Evolutionary conservation across 2,888 invertebrate species (phyloP).

Genomic region (Pristionchus mayeri): DNA sequence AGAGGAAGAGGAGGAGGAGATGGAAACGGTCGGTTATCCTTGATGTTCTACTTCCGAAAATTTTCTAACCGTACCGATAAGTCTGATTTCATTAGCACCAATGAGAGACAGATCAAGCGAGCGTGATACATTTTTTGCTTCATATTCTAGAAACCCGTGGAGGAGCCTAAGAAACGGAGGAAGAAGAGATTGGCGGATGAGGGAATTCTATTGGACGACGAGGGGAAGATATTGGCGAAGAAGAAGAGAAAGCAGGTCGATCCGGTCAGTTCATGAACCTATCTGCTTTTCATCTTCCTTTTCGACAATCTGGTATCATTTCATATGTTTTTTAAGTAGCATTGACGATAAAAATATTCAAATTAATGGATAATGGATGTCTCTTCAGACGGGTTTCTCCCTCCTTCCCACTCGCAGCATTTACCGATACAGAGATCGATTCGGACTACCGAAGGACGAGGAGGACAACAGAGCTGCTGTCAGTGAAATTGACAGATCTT

Average conservation of each 20-base stretch:
- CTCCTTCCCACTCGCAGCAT: constrained; percentile 21
- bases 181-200: not conserved
- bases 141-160: not conserved
- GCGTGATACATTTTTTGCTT: too few relatives aligned
- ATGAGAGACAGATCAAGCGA: too few relatives aligned
- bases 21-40: not conserved
- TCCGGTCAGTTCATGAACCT: not conserved
- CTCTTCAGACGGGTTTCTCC: constrained; percentile 4
- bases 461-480: not conserved
- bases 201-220: not conserved
- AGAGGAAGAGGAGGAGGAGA: not conserved
- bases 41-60: not conserved
- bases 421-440: not conserved
- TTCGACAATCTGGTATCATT: too few relatives aligned
- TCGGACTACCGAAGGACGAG: not conserved
- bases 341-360: not conserved
- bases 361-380: not conserved
- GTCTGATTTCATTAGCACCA: not conserved
- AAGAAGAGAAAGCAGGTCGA: not conserved
- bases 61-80: not conserved
- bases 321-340: too few relatives aligned
- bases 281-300: too few relatives aligned
- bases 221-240: not conserved
- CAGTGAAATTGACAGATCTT: too few relatives aligned
- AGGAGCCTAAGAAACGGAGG: too few relatives aligned